Percentiles rank a stretch among this genome's conserved stretches.
These are phyloP conservation scores for Acipenser ruthenus DNA, from an alignment of 2,797 vertebrate species.

Conservation along the genomic window DNA sequence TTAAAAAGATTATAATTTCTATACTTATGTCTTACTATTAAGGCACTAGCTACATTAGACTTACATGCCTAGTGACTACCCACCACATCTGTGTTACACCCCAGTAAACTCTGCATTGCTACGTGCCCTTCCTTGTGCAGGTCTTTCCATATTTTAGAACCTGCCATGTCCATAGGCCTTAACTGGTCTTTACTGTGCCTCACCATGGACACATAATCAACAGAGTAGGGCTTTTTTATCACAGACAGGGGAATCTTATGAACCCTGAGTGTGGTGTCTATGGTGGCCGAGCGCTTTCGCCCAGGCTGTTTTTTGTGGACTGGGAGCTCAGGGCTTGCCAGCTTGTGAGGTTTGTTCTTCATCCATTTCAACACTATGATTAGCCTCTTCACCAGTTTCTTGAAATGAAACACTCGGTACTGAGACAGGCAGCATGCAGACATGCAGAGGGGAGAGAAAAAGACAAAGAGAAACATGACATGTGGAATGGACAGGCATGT, in stretches of 20 bases:
- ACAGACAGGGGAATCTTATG: constrained; percentile 28
- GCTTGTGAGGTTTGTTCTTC: constrained; percentile 39
- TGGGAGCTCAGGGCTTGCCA: constrained; percentile 31
- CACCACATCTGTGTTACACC: constrained; percentile 29
- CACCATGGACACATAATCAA: constrained; percentile 31
- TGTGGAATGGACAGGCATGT: constrained; percentile 22
- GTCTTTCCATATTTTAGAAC: constrained; percentile 35
- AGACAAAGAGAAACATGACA: constrained; percentile 38
- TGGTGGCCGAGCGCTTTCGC: constrained; percentile 32
- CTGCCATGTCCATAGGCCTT: constrained; percentile 28
- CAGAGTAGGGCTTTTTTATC: constrained; percentile 33
- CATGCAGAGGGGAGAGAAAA: constrained; percentile 31
- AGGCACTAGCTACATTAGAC: no score
- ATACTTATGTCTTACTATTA: no score
- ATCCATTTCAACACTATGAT: constrained; percentile 44
- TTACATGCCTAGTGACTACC: constrained; percentile 18
- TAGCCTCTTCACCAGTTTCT: constrained; percentile 44
- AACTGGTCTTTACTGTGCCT: constrained; percentile 30
- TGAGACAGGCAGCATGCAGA: constrained; percentile 37
- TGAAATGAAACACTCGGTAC: constrained; percentile 43
- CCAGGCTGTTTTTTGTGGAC: constrained; percentile 28
- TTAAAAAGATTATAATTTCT: constrained; percentile 15
- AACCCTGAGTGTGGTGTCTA: constrained; percentile 33
- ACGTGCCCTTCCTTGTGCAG: constrained; percentile 29
- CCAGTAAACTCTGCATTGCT: constrained; percentile 31